These are phyloP conservation scores for Monochamus alternatus DNA, from an alignment of 2,888 invertebrate genomes.

Conservation along the genomic window DNA sequence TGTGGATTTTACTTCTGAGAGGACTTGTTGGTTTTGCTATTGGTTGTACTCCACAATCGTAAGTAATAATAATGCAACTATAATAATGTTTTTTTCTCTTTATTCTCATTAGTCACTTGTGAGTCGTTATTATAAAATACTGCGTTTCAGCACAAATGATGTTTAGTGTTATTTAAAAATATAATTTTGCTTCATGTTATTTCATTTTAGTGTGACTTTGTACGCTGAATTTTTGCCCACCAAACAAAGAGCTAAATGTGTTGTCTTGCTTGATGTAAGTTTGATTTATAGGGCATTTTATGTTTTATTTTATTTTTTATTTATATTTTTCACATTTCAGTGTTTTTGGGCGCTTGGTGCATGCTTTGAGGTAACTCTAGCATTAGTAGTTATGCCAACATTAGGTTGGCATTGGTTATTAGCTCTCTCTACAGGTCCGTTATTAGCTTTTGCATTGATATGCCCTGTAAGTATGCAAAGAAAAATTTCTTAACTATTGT, in stretches of 20 bases:
- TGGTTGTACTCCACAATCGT: constrained; percentile 98
- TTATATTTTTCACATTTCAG: constrained; percentile 70
- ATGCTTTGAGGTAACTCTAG: constrained; percentile 92
- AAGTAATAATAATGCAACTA: constrained; percentile 70
- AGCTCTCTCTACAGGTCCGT: constrained; percentile 91
- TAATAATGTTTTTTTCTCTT: too few relatives aligned
- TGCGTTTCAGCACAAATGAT: too few relatives aligned
- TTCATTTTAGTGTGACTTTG: constrained; percentile 85
- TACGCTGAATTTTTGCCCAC: constrained; percentile 97
- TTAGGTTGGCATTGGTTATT: constrained; percentile 94
- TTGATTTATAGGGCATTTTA: constrained; percentile 19
- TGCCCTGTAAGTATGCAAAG: constrained; percentile 79
- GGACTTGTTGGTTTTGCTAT: constrained; percentile 96
- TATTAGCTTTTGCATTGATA: constrained; percentile 86
- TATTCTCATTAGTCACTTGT: too few relatives aligned
- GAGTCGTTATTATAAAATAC: too few relatives aligned
- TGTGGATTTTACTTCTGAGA: constrained; percentile 92
- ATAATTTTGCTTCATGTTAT: constrained; percentile 47
- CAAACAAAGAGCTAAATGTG: constrained; percentile 94
- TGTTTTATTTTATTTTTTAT: constrained; percentile 29
- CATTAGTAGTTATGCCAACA: constrained; percentile 92
- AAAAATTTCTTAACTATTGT: not conserved
- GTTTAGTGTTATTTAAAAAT: not conserved
- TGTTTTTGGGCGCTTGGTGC: constrained; percentile 98
- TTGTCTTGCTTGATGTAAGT: constrained; percentile 94